phyloP scores from a whole-genome alignment of 1,140 invertebrate species.

The Zelostemma sp. region DNA sequence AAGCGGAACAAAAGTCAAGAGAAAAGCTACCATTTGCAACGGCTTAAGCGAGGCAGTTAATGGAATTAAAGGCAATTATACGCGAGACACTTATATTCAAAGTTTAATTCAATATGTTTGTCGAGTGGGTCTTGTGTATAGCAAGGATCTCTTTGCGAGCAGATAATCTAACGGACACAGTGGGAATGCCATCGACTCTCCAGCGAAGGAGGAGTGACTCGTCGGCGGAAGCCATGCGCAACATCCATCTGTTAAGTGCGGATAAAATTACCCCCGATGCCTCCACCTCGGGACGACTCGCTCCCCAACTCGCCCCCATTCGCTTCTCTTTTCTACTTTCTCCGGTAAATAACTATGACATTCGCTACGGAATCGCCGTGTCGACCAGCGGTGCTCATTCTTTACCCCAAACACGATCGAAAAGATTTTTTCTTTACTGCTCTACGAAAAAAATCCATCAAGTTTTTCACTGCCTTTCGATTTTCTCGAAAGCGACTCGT shows the following conservation, averaged over 20 bases:
- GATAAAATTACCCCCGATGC: conserved; percentile 53
- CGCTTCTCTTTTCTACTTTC: conserved; percentile 40
- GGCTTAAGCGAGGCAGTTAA: too few relatives aligned
- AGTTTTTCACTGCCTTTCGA: too few relatives aligned
- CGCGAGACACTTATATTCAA: conserved; percentile 40
- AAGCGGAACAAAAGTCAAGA: neutral
- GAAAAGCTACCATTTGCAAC: neutral
- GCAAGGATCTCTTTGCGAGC: conserved; percentile 20
- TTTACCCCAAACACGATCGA: too few relatives aligned
- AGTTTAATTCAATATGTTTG: conserved; percentile 45
- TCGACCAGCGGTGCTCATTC: conserved; percentile 34
- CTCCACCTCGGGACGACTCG: conserved; percentile 16
- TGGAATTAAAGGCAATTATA: conserved; percentile 41
- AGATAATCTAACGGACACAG: conserved; percentile 48
- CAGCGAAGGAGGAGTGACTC: conserved; percentile 11
- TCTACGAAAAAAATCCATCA: too few relatives aligned
- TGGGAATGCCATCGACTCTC: conserved; percentile 38
- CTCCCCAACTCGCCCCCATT: conserved; percentile 37
- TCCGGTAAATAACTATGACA: conserved; percentile 48
- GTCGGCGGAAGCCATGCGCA: conserved; percentile 46
- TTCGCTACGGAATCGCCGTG: conserved; percentile 26
- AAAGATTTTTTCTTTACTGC: too few relatives aligned
- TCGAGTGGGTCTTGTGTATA: conserved; percentile 33
- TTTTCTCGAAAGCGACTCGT: neutral
- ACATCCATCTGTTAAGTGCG: conserved; percentile 59